Percentiles rank a stretch among this genome's conserved stretches.
phyloP scores from a whole-genome alignment of 1,140 invertebrate species.

The Pachyrhynchus sulphureomaculatus region DNA sequence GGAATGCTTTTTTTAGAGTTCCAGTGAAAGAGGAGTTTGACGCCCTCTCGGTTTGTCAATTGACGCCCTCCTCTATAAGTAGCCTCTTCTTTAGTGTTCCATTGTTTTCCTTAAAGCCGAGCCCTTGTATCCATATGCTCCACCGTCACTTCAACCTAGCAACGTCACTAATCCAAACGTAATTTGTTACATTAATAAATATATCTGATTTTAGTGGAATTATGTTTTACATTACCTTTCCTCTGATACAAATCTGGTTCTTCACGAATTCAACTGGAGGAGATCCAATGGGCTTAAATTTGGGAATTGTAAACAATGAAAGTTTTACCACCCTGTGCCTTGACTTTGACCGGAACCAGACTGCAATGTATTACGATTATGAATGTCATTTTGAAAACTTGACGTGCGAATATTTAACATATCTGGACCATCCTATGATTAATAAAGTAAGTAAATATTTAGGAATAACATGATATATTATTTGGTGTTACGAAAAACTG shows the following conservation, averaged over 20 bases:
- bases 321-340: conserved; percentile 50
- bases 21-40: too few relatives aligned
- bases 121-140: too few relatives aligned
- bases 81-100: too few relatives aligned
- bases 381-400: conserved; percentile 57
- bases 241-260: conserved; percentile 73
- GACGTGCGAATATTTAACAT: conserved; percentile 60
- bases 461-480: not conserved
- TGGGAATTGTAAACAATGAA: conserved; percentile 80
- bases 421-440: conserved; percentile 54
- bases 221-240: conserved; percentile 78
- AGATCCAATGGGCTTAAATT: conserved; percentile 68
- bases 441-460: conserved; percentile 46
- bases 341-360: conserved; percentile 41
- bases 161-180: too few relatives aligned
- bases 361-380: conserved; percentile 40
- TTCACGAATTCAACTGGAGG: conserved; percentile 81
- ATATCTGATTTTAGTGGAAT: conserved; percentile 62
- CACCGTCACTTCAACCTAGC: too few relatives aligned
- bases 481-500: not conserved
- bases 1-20: too few relatives aligned
- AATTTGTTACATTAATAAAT: too few relatives aligned
- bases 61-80: too few relatives aligned
- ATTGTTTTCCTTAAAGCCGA: too few relatives aligned
- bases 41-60: too few relatives aligned